Evolutionary conservation across 2,113 vertebrate species (phyloP).

Genomic region (Paracanthobrama guichenoti): DNA sequence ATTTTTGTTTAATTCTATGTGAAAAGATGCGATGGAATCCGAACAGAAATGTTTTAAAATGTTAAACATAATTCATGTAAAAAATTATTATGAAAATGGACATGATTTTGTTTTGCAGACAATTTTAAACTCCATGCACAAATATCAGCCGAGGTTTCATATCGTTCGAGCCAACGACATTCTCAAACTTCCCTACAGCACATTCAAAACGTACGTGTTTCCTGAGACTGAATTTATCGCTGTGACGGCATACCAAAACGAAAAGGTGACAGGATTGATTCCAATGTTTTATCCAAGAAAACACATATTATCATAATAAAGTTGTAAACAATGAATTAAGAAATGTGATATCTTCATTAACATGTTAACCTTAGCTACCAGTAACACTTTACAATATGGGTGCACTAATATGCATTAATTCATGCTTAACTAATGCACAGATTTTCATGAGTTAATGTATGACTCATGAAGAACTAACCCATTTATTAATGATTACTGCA

Average conservation of each 20-base stretch:
- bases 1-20: background rate
- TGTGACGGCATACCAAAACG: constrained; percentile 96
- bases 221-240: constrained; percentile 93
- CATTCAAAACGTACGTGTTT: constrained; percentile 91
- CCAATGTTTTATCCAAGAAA: background rate
- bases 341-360: background rate
- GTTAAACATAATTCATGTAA: too few relatives aligned
- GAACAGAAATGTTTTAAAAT: background rate
- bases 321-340: background rate
- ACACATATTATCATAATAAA: background rate
- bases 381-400: too few relatives aligned
- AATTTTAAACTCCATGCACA: constrained; percentile 97
- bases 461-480: too few relatives aligned
- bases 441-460: too few relatives aligned
- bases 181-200: constrained; percentile 90
- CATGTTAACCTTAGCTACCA: too few relatives aligned
- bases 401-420: too few relatives aligned
- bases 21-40: background rate
- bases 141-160: constrained; percentile 94
- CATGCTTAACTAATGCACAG: too few relatives aligned
- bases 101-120: constrained; percentile 74
- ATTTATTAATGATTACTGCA: too few relatives aligned
- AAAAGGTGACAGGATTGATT: constrained; percentile 80
- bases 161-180: constrained; percentile 90
- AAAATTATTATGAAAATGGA: background rate